phyloP scores from a whole-genome alignment of 1,140 invertebrate genomes.

The Belonocnema kinseyi region DNA sequence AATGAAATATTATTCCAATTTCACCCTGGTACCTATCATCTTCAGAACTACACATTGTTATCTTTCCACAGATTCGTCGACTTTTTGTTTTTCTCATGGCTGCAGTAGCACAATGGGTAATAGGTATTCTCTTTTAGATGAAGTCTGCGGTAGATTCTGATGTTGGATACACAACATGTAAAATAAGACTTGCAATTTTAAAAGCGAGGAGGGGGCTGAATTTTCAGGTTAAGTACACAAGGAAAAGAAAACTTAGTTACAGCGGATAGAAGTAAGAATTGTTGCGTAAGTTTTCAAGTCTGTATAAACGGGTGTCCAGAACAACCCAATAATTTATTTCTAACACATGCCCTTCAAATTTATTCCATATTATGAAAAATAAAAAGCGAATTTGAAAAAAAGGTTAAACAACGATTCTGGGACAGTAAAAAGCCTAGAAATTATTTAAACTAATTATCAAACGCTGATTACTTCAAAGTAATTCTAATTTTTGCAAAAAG shows the following conservation, averaged over 20 bases:
- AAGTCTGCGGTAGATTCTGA: neutral
- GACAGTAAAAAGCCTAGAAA: too few relatives aligned
- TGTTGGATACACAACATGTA: neutral
- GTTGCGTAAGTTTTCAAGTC: neutral
- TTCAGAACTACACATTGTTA: neutral
- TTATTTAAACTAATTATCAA: too few relatives aligned
- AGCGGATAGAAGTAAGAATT: slow-evolving; percentile 22
- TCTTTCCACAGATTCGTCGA: neutral
- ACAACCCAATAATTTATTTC: too few relatives aligned
- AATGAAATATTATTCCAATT: slow-evolving; percentile 21
- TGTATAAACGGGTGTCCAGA: neutral
- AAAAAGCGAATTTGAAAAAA: too few relatives aligned
- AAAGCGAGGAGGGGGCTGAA: neutral
- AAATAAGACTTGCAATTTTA: slow-evolving; percentile 8
- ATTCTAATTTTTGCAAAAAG: too few relatives aligned
- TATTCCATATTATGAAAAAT: too few relatives aligned
- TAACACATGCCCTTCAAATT: too few relatives aligned
- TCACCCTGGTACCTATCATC: neutral
- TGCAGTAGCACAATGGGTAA: neutral
- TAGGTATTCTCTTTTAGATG: neutral
- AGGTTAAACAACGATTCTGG: too few relatives aligned
- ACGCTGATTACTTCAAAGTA: too few relatives aligned
- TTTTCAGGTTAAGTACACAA: slow-evolving; percentile 40
- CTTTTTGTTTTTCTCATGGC: neutral
- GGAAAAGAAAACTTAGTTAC: slow-evolving; percentile 43